Conservation (phyloP, 1,140 invertebrate genomes). For the Papilio machaon region DNA sequence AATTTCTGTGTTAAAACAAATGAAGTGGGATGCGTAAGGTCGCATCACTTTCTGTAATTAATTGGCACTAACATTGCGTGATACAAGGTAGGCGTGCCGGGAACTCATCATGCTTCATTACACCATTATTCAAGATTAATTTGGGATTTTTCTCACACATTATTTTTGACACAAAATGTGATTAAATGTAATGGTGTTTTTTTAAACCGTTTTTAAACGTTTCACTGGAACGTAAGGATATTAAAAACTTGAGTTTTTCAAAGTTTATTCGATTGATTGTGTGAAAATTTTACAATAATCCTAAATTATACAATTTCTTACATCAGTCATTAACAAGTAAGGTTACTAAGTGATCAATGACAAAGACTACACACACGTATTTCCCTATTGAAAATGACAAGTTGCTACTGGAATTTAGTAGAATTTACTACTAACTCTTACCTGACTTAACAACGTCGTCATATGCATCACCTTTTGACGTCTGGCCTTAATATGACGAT, state of each 20-base stretch:
- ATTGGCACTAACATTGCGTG: slow-evolving; percentile 37
- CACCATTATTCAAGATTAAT: slow-evolving; percentile 2
- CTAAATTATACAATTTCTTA: background rate
- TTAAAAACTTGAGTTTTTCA: no score
- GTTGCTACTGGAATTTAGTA: background rate
- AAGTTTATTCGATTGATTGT: background rate
- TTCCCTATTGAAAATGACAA: background rate
- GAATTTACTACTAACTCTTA: background rate
- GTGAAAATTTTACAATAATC: background rate
- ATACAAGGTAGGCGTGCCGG: slow-evolving; percentile 10
- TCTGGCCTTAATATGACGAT: slow-evolving; percentile 4
- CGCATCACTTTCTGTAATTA: slow-evolving; percentile 37
- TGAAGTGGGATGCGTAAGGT: slow-evolving; percentile 43
- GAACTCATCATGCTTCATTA: slow-evolving; percentile 32
- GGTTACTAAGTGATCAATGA: background rate
- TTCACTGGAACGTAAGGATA: no score
- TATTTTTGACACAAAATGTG: background rate
- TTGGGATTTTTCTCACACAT: background rate
- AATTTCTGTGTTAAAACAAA: slow-evolving; percentile 33
- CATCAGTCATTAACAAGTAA: background rate
- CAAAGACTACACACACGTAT: background rate
- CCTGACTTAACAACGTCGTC: background rate
- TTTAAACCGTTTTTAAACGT: no score
- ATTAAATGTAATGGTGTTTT: no score
- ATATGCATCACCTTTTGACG: background rate